Percentiles rank a stretch among this genome's conserved stretches.
Conservation (phyloP, 2,797 vertebrate genomes). For the Poeciliopsis presidionis region DNA sequence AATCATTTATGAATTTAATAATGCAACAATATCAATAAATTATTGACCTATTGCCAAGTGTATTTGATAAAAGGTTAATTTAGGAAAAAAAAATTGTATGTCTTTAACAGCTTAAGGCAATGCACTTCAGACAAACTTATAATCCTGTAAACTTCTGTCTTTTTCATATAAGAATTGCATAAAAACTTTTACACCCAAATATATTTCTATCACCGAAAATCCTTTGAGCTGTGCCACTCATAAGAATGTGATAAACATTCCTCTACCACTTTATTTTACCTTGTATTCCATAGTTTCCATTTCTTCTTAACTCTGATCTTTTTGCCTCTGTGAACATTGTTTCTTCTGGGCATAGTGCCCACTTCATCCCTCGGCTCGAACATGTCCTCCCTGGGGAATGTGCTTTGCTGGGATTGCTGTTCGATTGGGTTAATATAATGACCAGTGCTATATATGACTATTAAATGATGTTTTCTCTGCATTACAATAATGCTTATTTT, state of each 20-base stretch:
- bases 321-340: conserved; percentile 50
- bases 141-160: neutral
- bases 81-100: no score
- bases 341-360: conserved; percentile 68
- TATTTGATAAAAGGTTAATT: neutral
- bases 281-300: conserved; percentile 38
- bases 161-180: neutral
- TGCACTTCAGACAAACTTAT: neutral
- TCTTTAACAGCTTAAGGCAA: neutral
- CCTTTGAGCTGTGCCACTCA: conserved; percentile 5
- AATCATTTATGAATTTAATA: neutral
- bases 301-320: conserved; percentile 55
- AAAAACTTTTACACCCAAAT: neutral
- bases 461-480: conserved; percentile 92
- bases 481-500: conserved; percentile 93
- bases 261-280: conserved; percentile 27
- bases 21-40: neutral
- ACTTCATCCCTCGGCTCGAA: conserved; percentile 49
- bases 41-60: neutral
- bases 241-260: conserved; percentile 23
- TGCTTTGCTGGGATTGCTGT: conserved; percentile 76
- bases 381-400: conserved; percentile 71
- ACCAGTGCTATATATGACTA: conserved; percentile 87
- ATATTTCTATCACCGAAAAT: conserved; percentile 20
- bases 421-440: conserved; percentile 91